Percentiles rank a stretch among this genome's conserved stretches.
phyloP scores from a whole-genome alignment of 2,113 vertebrate species.

The Megaleporinus macrocephalus region DNA sequence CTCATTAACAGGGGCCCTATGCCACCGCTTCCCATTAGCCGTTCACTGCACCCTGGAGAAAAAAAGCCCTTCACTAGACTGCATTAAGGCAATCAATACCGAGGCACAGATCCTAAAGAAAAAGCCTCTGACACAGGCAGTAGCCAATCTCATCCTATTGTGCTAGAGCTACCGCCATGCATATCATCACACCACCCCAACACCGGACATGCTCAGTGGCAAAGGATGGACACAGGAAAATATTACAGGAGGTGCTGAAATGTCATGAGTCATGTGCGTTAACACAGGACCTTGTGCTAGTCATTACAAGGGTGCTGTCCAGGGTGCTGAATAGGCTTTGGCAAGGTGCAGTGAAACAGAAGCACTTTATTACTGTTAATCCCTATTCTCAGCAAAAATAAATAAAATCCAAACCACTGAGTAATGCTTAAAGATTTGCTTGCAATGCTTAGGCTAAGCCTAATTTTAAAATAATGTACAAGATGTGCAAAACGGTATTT shows the following conservation, averaged over 20 bases:
- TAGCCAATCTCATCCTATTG: conserved; percentile 34
- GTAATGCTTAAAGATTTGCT: conserved; percentile 6
- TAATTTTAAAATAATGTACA: neutral
- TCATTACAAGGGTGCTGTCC: conserved; percentile 54
- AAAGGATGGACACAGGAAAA: conserved; percentile 4
- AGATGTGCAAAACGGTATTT: no score
- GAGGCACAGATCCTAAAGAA: conserved; percentile 45
- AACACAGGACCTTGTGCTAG: conserved; percentile 28
- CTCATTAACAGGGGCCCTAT: conserved; percentile 44
- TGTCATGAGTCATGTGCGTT: neutral
- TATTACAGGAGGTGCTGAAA: neutral
- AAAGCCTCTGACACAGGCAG: conserved; percentile 49
- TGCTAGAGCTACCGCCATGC: conserved; percentile 34
- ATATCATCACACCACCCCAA: conserved; percentile 17
- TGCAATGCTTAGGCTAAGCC: neutral
- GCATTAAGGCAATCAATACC: conserved; percentile 64
- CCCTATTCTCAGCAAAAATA: conserved; percentile 1
- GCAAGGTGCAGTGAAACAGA: neutral
- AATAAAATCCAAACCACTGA: neutral
- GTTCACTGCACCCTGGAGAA: conserved; percentile 52
- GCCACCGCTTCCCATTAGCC: conserved; percentile 60
- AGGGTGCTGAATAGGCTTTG: conserved; percentile 52
- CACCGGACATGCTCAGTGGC: conserved; percentile 4
- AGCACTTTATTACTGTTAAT: conserved; percentile 7
- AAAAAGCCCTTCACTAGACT: conserved; percentile 53